Base-by-base conservation (phyloP, 2,888 invertebrate genomes). In the Megastigmus dorsalis region DNA sequence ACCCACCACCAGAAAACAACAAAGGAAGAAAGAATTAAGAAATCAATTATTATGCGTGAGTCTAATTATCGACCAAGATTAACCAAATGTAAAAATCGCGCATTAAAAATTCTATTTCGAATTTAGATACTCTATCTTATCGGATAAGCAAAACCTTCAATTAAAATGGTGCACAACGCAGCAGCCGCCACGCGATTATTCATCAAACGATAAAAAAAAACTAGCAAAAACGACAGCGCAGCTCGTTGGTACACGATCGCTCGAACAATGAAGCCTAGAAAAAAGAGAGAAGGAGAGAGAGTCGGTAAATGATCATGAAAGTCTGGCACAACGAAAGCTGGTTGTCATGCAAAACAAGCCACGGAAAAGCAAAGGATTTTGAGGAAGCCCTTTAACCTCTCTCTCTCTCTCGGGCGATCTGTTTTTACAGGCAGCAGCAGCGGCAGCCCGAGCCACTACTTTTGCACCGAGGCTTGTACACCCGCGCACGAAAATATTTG, bases 261-360 rank as follows among this genome's bases (percentile, higher is more conserved):
- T 18, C 23, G 66, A 10, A 60, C 28, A 41, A 70, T 62, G 5
- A 18, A 13, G 36, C 18, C 13, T 4, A 9, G 9, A 7, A 3
- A 18, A 48, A 30, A 30, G 38, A n/a, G 26, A n/a, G 10, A 50
- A 18, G 3, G 62, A 18, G n/a, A 36, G 10, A 28, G 15, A 4
- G n/a, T 26, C 20, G 23, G 23, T 15, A 57, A 73, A 60, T 36
- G 73, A 36, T 60, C 60, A 33, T 60, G 36, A 67, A 55, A 66
- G 28, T 59, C 18, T n/a, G 10, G 13, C 9, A 20, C 36, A 66
- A 67, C 60, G 43, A 60, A 33, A 28, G 2, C 66, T 45, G 67
- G 52, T 67, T 66, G 67, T 67, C 73, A 73, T 73, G 73, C 67
- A 73, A 73, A 73, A 52, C 60, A 60, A 73, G 60, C 54, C 30